Evolutionary conservation across 2,888 invertebrate species (phyloP).

Genomic region (Dendrolimus houi): DNA sequence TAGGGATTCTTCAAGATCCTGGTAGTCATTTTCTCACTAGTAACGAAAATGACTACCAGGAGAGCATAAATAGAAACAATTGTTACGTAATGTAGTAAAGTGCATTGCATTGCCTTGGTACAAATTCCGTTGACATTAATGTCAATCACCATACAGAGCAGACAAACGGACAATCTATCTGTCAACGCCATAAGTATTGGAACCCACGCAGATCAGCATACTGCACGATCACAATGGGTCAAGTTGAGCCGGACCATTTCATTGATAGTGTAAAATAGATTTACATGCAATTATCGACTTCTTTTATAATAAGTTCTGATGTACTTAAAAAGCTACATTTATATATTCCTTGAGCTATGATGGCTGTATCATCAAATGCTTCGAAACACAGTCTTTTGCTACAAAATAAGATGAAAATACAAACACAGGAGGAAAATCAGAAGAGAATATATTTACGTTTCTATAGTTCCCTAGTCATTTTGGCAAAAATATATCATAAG

Average conservation of each 20-base stretch:
- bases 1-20: too few species aligned
- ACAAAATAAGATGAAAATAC: too few species aligned
- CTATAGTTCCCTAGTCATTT: too few species aligned
- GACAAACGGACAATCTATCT: background rate
- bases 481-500: too few species aligned
- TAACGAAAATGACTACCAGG: background rate
- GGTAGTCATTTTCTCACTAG: background rate
- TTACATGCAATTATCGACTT: background rate
- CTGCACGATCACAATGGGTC: slow-evolving; percentile 42
- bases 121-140: background rate
- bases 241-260: slow-evolving; percentile 40
- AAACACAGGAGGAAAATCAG: too few species aligned
- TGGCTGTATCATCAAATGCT: too few species aligned
- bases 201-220: slow-evolving; percentile 6
- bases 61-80: slow-evolving; percentile 1
- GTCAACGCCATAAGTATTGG: background rate
- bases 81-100: background rate
- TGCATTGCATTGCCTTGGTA: background rate
- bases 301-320: background rate
- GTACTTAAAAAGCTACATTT: too few species aligned
- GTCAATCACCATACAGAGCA: background rate
- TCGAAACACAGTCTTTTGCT: too few species aligned
- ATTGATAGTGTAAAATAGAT: slow-evolving; percentile 11
- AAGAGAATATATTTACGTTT: too few species aligned
- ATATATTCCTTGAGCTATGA: too few species aligned